Percentiles rank a stretch among this genome's conserved stretches.
These are phyloP conservation scores for Lepilemur ruficaudatus DNA, from an alignment of 2,797 vertebrate genomes.

Conservation along the genomic window DNA sequence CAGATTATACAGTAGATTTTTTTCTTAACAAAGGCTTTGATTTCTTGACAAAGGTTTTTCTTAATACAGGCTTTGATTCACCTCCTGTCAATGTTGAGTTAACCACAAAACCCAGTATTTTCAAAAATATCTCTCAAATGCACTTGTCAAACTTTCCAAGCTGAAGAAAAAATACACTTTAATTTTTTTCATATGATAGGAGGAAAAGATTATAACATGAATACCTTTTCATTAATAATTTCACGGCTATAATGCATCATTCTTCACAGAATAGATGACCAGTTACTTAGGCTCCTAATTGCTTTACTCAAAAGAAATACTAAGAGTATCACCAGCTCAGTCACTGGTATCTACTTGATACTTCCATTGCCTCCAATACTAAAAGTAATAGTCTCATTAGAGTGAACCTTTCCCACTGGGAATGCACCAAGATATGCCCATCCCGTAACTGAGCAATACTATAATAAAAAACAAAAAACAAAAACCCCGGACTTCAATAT, in stretches of 20 bases:
- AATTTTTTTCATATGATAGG: background rate
- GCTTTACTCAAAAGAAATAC: background rate
- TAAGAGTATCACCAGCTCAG: background rate
- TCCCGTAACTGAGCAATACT: background rate
- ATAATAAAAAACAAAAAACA: background rate
- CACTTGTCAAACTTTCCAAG: conserved; percentile 14
- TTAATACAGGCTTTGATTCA: background rate
- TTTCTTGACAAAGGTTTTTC: background rate
- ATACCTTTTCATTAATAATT: background rate
- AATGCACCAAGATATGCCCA: background rate
- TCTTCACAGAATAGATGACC: background rate
- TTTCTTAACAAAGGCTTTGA: background rate
- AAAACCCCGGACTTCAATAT: background rate
- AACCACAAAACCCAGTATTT: background rate
- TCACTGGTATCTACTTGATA: background rate
- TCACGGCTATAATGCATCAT: background rate
- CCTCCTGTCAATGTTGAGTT: background rate
- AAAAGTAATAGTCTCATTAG: background rate
- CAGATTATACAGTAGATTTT: background rate
- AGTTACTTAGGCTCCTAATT: background rate
- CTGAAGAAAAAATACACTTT: background rate
- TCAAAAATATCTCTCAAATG: background rate
- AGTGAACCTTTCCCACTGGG: background rate
- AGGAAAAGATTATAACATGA: background rate
- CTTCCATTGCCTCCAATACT: background rate